phyloP scores from a whole-genome alignment of 2,797 vertebrate species.

The Amazona finschi region DNA sequence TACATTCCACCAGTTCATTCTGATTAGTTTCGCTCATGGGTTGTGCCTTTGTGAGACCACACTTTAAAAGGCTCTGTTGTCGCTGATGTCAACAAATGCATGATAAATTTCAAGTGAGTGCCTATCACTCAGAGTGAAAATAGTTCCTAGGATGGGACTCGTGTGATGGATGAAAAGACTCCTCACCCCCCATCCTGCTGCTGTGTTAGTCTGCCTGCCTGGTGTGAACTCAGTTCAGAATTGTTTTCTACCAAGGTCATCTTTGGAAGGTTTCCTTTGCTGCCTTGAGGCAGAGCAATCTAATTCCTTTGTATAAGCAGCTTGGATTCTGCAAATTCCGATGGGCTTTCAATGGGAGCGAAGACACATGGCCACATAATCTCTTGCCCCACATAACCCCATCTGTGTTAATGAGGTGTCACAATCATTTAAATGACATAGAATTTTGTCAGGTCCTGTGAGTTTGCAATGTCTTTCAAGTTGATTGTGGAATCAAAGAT shows the following conservation, averaged over 20 bases:
- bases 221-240: neutral
- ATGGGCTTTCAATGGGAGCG: neutral
- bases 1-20: neutral
- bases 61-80: neutral
- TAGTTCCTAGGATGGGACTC: neutral
- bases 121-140: neutral
- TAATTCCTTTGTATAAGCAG: neutral
- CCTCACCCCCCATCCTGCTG: neutral
- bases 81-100: neutral
- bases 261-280: neutral
- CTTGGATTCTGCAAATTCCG: neutral
- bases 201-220: neutral
- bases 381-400: neutral
- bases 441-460: neutral
- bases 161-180: neutral
- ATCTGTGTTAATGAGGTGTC: neutral
- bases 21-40: neutral
- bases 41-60: neutral
- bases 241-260: neutral
- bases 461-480: neutral
- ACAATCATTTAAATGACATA: neutral
- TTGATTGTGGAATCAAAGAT: neutral
- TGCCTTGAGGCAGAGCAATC: neutral
- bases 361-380: neutral
- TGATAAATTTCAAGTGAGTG: neutral